Evolutionary conservation across 2,113 vertebrate species (phyloP), one percentile per base, ranked within the genome.

Genomic region (Axis porcinus): DNA sequence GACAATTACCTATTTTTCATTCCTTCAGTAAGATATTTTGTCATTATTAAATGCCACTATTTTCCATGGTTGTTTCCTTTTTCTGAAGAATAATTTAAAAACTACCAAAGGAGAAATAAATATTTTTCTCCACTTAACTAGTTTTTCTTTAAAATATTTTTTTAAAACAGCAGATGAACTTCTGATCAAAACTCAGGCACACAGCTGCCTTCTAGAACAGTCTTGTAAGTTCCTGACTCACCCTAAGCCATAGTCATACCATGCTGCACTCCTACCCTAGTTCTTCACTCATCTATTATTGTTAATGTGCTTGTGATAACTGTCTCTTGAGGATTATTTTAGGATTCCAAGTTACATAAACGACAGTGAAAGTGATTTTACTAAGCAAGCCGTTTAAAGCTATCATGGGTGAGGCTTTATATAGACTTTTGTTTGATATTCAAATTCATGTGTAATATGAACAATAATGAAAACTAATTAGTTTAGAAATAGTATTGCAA

Each of bases 391-490:
- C 45, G 52, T 84, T 94, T 83, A 88, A 96, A 96, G 82, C 50
- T 93, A 87, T 62, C 50, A 45, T 45, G 28, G 58, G 82, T 97
- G 85, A 88, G 15, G 28, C 36, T 96, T 62, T 89, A 54, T 45
- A 36, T 45, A 94, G 33, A 97, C 67, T 93, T 94, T 16, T 85
- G 19, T 90, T 96, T 96, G 91, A 94, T 85, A 96, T 85, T 92
- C 67, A 88, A 87, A 96, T 96, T 93, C 85, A 90, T 70, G 9
- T 87, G 82, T 81, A 91, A 82, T 86, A 67, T 58, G 88, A 97
- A 96, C 36, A 97, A 95, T 78, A 92, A 89, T 64, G 86, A 84
- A 90, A 87, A 87, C 60, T 91, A 96, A 91, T 96, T 87, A 62
- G 52, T 58, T 96, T 96, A 64, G 86, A 86, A 97, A 81, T 33